Evolutionary conservation across 2,888 invertebrate species (phyloP).

Genomic region (Morinoia aosen): DNA sequence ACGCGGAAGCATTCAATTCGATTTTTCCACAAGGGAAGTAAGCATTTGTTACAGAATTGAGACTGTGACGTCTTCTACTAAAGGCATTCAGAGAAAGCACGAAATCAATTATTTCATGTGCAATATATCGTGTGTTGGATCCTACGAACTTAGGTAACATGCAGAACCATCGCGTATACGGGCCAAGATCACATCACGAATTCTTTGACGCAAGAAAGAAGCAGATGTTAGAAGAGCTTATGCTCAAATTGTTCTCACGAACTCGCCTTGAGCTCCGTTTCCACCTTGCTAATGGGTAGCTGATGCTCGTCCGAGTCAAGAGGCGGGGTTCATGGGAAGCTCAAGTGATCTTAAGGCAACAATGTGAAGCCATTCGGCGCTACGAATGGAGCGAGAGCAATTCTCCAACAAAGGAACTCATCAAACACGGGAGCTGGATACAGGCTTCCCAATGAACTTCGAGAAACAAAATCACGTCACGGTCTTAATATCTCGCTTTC

Average conservation of each 20-base stretch:
- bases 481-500: neutral
- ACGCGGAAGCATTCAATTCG: neutral
- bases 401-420: neutral
- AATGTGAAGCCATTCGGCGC: slow-evolving; percentile 3
- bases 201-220: neutral
- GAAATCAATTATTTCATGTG: neutral
- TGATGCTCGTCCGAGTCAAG: neutral
- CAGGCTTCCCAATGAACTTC: neutral
- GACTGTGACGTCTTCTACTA: neutral
- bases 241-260: neutral
- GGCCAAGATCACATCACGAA: neutral
- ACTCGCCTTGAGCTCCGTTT: neutral
- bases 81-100: neutral
- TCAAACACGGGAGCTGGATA: neutral
- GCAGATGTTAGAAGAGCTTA: neutral
- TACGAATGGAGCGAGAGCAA: neutral
- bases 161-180: neutral
- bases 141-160: neutral
- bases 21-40: neutral
- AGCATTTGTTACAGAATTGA: neutral
- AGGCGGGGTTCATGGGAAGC: neutral
- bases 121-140: neutral
- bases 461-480: neutral
- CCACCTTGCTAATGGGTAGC: neutral
- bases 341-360: slow-evolving; percentile 3